Conservation (phyloP, 2,113 vertebrate species). For the Eptesicus fuscus region DNA sequence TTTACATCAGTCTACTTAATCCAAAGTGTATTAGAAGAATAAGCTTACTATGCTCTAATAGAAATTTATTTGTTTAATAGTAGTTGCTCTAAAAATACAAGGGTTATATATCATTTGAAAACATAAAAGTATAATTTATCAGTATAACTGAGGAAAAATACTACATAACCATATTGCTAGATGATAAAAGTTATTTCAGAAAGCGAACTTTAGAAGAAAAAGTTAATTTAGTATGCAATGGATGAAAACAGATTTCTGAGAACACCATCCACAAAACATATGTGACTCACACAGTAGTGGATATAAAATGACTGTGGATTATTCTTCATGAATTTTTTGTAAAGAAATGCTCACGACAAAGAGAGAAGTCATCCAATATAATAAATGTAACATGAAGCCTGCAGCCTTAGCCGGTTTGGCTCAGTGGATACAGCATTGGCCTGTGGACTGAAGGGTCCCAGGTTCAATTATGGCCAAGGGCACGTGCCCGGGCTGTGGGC, state of each 20-base stretch:
- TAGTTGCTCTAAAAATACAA: background rate
- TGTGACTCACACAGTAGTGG: background rate
- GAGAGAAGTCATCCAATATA: background rate
- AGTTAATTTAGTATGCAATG: constrained; percentile 1
- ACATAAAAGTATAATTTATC: background rate
- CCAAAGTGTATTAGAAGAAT: background rate
- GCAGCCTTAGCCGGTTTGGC: background rate
- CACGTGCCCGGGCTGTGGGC: no score
- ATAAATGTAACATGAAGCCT: background rate
- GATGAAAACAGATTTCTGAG: constrained; percentile 25
- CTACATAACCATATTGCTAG: background rate
- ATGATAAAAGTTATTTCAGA: background rate
- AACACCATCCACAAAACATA: background rate
- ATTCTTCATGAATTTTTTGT: background rate
- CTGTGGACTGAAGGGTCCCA: no score
- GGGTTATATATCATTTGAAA: background rate
- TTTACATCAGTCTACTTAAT: background rate
- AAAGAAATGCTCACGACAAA: background rate
- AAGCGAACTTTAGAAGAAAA: background rate
- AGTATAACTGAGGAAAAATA: background rate
- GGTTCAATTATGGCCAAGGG: no score
- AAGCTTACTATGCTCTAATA: background rate
- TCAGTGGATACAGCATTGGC: no score
- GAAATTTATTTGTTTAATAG: background rate
- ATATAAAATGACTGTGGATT: background rate